Evolutionary conservation across 2,113 vertebrate genomes (phyloP), one percentile per base, ranked within the genome.

Genomic region (Casuarius casuarius): DNA sequence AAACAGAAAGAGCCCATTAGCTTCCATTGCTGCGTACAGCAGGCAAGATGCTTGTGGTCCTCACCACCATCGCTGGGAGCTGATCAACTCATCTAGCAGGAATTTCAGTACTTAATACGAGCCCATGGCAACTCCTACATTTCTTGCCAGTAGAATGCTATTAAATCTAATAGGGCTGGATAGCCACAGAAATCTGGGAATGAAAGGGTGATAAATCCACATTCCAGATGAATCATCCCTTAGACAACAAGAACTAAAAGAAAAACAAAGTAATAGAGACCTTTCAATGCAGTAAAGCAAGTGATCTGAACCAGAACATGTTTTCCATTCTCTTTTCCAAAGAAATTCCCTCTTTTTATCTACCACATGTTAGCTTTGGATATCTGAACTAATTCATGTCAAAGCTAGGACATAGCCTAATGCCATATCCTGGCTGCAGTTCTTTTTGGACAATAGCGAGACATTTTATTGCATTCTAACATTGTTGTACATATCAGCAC

Each of bases 401-500:
- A 89, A 92, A 20, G 44, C 52, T 31, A 95, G 81, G 89, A 62
- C 5, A 0, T 2, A 79, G 78, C 17, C 28, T 74, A 92, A 63
- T 70, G 38, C 40, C 0, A 0, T 62, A 65, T 79, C 54, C 86
- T 81, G 62, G 58, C 76, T 84, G 33, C 2, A 2, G 21, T 56
- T 74, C 49, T 48, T 92, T 84, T 42, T 74, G 90, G 38, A 83
- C 66, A 59, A 70, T 1, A 95, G 35, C 4, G 10, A 89, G 35
- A 49, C 15, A 33, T 89, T 92, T 96, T 77, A 87, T 80, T 92
- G 18, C 61, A 21, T 67, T 91, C 31, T 74, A 74, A 84, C 81
- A 89, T 25, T 72, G 46, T 74, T 62, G 26, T 54, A 71, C n/a
- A n/a, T 84, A 93, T 91, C 90, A 93, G 54, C 90, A 97, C 92